Percentiles rank a stretch among this genome's conserved stretches.
Evolutionary conservation across 2,797 vertebrate genomes (phyloP).

Genomic region (Pipistrellus pipistrellus): DNA sequence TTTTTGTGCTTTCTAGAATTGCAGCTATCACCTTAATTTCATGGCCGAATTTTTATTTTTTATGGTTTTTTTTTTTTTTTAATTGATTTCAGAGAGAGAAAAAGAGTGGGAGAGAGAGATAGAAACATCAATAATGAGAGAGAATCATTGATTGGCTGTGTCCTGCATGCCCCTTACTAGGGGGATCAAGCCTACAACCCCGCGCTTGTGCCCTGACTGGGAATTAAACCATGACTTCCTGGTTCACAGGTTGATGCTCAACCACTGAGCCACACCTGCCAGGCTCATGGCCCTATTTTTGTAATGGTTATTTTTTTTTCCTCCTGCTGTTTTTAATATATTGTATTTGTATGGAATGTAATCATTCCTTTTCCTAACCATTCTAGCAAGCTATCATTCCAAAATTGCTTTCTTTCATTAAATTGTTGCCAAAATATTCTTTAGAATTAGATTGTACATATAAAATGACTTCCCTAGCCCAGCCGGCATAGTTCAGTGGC

Average conservation of each 20-base stretch:
- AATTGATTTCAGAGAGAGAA: too few relatives aligned
- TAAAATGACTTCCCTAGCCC: not conserved
- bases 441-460: not conserved
- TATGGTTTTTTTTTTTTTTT: too few relatives aligned
- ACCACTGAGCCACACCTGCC: not conserved
- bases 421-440: not conserved
- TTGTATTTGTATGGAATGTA: not conserved
- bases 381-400: not conserved
- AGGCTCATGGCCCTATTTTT: not conserved
- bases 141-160: too few relatives aligned
- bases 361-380: not conserved
- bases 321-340: not conserved
- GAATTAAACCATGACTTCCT: too few relatives aligned
- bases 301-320: not conserved
- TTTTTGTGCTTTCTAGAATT: constrained; percentile 53
- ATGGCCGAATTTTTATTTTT: not conserved
- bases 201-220: too few relatives aligned
- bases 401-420: not conserved
- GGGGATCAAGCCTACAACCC: too few relatives aligned
- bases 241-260: too few relatives aligned
- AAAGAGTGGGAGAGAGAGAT: too few relatives aligned
- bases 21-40: not conserved
- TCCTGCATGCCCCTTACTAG: too few relatives aligned
- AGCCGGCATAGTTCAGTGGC: too few relatives aligned
- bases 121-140: too few relatives aligned